A percentile compares a stretch with the other conserved stretches of the same genome.
Conservation (phyloP, 2,113 vertebrate genomes). For the Corythaixoides concolor region DNA sequence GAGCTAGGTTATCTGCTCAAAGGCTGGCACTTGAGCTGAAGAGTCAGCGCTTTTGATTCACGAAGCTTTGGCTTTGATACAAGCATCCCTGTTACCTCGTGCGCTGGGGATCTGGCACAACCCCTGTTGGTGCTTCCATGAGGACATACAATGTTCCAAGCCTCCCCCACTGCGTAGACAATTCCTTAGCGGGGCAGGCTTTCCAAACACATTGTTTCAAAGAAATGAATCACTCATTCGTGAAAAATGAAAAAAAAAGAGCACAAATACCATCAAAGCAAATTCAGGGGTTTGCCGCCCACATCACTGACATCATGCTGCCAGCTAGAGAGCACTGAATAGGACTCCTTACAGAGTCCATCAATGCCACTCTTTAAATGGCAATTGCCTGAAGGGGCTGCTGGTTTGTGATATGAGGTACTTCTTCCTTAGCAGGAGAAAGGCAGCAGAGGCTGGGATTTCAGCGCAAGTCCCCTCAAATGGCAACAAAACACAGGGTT, state of each 20-base stretch:
- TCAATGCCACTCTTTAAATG: slow-evolving; percentile 67
- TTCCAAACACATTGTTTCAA: slow-evolving; percentile 69
- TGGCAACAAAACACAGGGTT: neutral
- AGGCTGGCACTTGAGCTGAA: slow-evolving; percentile 11
- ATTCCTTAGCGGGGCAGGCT: slow-evolving; percentile 41
- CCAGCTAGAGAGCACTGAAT: slow-evolving; percentile 59
- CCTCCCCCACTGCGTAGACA: slow-evolving; percentile 55
- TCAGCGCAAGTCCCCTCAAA: neutral
- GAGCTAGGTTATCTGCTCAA: neutral
- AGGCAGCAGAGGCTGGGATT: slow-evolving; percentile 16
- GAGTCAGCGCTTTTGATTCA: slow-evolving; percentile 51
- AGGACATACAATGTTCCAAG: slow-evolving; percentile 57
- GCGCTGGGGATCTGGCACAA: slow-evolving; percentile 58
- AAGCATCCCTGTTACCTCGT: slow-evolving; percentile 57
- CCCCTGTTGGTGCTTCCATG: slow-evolving; percentile 59
- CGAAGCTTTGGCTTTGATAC: slow-evolving; percentile 50
- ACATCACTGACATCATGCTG: slow-evolving; percentile 69
- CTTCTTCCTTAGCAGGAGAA: slow-evolving; percentile 53
- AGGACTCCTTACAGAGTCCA: slow-evolving; percentile 64
- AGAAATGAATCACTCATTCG: slow-evolving; percentile 67
- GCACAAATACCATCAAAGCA: slow-evolving; percentile 70
- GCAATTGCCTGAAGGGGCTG: slow-evolving; percentile 66
- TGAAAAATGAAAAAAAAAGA: slow-evolving; percentile 67
- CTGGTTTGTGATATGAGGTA: slow-evolving; percentile 63
- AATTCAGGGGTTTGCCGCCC: slow-evolving; percentile 58